These are phyloP conservation scores for Platycheirus albimanus DNA, from an alignment of 2,888 invertebrate species.

Conservation along the genomic window DNA sequence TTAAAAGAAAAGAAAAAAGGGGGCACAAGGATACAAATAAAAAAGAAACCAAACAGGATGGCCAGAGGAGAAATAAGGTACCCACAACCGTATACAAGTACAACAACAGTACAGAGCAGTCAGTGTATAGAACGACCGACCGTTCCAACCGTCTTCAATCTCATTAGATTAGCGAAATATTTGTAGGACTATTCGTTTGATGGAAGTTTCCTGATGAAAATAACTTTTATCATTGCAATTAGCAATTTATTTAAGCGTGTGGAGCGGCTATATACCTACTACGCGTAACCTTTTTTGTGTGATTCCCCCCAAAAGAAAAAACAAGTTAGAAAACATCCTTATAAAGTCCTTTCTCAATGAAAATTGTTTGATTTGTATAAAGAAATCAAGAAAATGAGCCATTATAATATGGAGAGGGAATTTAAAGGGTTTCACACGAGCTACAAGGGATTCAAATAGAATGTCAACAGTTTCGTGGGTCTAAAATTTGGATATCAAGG, in stretches of 20 bases:
- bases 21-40: neutral
- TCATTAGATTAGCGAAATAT: conserved; percentile 68
- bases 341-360: neutral
- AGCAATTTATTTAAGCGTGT: conserved; percentile 46
- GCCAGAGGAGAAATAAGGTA: conserved; percentile 2
- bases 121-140: conserved; percentile 1
- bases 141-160: conserved; percentile 55
- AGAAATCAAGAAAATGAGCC: conserved; percentile 31
- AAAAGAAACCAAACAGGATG: conserved; percentile 15
- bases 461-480: neutral
- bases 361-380: conserved; percentile 8
- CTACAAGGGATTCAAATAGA: conserved; percentile 6
- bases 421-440: neutral
- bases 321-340: neutral
- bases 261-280: too few species aligned
- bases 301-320: neutral
- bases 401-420: conserved; percentile 14
- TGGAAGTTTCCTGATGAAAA: conserved; percentile 10
- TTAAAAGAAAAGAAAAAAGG: conserved; percentile 4
- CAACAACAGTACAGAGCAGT: neutral
- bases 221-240: conserved; percentile 61
- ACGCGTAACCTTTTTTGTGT: conserved; percentile 5
- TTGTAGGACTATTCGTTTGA: conserved; percentile 21
- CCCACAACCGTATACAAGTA: too few species aligned
- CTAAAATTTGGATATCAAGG: conserved; percentile 10